A percentile compares a stretch with the other conserved stretches of the same genome.
Evolutionary conservation across 2,888 invertebrate genomes (phyloP).

Genomic region (Hybos culiciformis): DNA sequence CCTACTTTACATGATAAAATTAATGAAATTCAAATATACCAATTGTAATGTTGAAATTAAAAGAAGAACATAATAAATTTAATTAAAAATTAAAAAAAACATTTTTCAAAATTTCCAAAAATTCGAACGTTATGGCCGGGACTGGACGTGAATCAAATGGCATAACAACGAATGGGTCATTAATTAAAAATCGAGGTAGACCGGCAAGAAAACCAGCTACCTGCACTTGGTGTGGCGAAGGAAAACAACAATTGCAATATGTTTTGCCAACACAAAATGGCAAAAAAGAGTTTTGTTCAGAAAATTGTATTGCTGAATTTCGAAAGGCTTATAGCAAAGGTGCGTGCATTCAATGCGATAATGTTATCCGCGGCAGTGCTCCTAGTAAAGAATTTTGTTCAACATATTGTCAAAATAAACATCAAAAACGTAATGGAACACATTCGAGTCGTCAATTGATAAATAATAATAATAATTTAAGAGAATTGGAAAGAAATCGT

Average conservation of each 20-base stretch:
- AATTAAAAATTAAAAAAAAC: too few relatives aligned
- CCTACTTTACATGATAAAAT: too few relatives aligned
- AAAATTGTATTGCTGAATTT: conserved; percentile 77
- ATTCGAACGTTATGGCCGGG: too few relatives aligned
- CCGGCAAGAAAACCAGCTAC: conserved; percentile 55
- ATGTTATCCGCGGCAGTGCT: conserved; percentile 59
- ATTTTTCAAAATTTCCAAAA: too few relatives aligned
- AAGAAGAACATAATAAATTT: too few relatives aligned
- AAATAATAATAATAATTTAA: conserved; percentile 21
- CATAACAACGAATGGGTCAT: conserved; percentile 9
- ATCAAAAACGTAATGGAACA: conserved; percentile 59
- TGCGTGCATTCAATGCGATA: conserved; percentile 76
- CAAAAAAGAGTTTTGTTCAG: conserved; percentile 86
- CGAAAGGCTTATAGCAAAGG: conserved; percentile 79
- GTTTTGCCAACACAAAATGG: conserved; percentile 70
- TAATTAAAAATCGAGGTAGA: conserved; percentile 42
- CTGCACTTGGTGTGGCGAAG: conserved; percentile 80
- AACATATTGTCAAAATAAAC: conserved; percentile 68
- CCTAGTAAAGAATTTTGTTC: conserved; percentile 76
- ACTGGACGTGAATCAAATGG: neutral
- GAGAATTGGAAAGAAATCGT: conserved; percentile 18
- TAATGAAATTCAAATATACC: too few relatives aligned
- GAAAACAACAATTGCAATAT: conserved; percentile 69
- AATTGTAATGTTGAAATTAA: too few relatives aligned
- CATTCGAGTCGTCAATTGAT: conserved; percentile 25